Evolutionary conservation across 2,888 invertebrate genomes (phyloP), one percentile per base, ranked within the genome.

Genomic region (Saturnia pavonia): DNA sequence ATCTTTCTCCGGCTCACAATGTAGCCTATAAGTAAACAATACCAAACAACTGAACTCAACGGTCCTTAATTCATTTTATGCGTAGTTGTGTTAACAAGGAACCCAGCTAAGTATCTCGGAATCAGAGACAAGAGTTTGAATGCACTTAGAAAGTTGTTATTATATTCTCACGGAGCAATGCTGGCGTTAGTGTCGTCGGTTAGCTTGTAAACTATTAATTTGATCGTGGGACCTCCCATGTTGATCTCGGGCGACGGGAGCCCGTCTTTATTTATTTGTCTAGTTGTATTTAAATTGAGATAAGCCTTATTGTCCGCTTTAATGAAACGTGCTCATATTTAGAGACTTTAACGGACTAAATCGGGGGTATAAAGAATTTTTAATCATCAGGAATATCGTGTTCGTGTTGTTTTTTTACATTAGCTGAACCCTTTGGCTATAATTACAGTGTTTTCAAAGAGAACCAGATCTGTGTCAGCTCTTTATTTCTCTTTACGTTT

Each of bases 151-250:
- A 73, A 75, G 78, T 74, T 74, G 76, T 77, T 77, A 76, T 73
- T 76, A 77, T 78, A 74, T 85, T 85, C 85, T 84, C 86, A 86
- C 82, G 82, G 78, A 77, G 78, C 80, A 77, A 75, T 80, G 57
- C 27, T 60, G 27, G 25, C 57, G 12, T 60, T 60, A 80, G 80
- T 81, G 84, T 79, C 80, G 77, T 77, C 77, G 74, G 84, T 81
- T 78, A 76, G 77, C 77, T 81, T 85, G 85, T 86, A 82, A 85
- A 83, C 86, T 88, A 90, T 91, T 91, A 89, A 90, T 89, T 88
- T 82, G 79, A 81, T 76, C 75, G 70, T 78, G 78, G 82, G 92
- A 92, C 92, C 92, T 87, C 92, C 92, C 92, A 92, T 84, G 90
- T 78, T 73, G 90, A 72, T 77, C 76, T 73, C 71, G 73, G 74